Base-by-base conservation (phyloP, 2,888 invertebrate species). In the Falcaria lacertinaria region DNA sequence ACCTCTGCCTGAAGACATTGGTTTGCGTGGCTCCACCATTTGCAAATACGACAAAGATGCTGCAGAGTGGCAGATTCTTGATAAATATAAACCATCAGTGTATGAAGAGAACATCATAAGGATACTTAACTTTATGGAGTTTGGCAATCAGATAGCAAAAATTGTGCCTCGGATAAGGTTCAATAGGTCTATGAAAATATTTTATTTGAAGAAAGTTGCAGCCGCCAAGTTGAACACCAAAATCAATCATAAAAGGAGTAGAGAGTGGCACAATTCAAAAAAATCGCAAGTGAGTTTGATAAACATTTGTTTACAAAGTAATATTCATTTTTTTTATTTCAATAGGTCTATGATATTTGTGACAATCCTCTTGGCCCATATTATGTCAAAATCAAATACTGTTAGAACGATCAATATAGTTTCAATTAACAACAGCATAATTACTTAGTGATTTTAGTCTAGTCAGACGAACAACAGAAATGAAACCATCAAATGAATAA, bases 41-140 rank as follows among this genome's bases (percentile, higher is more conserved):
- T 91, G 95, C 43, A 91, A 92, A 58, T 90, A 90, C 54, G 91
- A 92, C 34, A 94, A 95, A 63, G 90, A 92, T 54, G 90, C 91
- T 15, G 81, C 95, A 4, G 92, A 95, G 65, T 96, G 96, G 96
- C 90, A 92, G 50, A 85, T 90, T 49, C 66, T 92, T 38, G 80
- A 90, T 13, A 90, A 85, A 53, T 87, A 86, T 44, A 90, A 86
- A 55, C 82, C 93, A 46, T 85, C 88, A 25, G 73, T 84, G 1
- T 90, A 89, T 64, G 95, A 96, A 69, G 95, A 95, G 74, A 93
- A 93, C 42, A 84, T 96, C 16, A 82, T 96, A 52, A 91, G 97
- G 57, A 92, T 94, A 34, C 89, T 94, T 43, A 95, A 95, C 74
- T 91, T 97, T 65, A 90, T 96, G 25, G 92, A 94, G 54, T 97